Conservation (phyloP, 1,140 invertebrate species). For the Trichonephila inaurata region DNA sequence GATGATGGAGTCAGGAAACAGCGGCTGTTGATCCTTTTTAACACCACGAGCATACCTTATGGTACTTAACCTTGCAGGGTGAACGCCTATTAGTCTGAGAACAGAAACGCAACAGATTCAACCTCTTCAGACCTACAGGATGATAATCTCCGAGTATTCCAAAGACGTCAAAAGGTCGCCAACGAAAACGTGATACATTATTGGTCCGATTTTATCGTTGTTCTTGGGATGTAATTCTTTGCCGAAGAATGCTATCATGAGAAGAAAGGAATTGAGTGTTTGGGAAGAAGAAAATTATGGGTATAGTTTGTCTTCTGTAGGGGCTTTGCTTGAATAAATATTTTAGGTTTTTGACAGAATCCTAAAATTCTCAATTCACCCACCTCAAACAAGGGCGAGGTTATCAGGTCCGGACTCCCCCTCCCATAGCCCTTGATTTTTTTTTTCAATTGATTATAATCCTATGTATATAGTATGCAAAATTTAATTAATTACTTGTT, state of each 20-base stretch:
- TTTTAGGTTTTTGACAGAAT: neutral
- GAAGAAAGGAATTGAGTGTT: neutral
- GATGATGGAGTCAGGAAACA: neutral
- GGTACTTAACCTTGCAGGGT: neutral
- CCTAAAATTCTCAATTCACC: neutral
- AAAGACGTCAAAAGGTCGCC: neutral
- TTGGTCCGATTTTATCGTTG: conserved; percentile 35
- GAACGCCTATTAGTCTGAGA: neutral
- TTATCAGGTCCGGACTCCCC: too few relatives aligned
- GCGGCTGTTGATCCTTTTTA: neutral
- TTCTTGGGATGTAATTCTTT: neutral
- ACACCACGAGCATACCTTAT: neutral
- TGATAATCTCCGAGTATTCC: neutral
- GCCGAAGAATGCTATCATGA: neutral
- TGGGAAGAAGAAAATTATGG: neutral
- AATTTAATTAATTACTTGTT: too few relatives aligned
- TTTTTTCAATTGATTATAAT: too few relatives aligned
- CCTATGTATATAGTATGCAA: too few relatives aligned
- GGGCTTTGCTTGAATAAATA: neutral
- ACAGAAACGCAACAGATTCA: neutral
- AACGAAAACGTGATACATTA: conserved; percentile 28
- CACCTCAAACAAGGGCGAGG: too few relatives aligned
- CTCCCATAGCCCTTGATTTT: too few relatives aligned
- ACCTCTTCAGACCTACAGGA: neutral
- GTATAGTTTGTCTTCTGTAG: neutral